Percentiles rank a stretch among this genome's conserved stretches.
phyloP scores from a whole-genome alignment of 1,140 invertebrate genomes.

The Riptortus pedestris region DNA sequence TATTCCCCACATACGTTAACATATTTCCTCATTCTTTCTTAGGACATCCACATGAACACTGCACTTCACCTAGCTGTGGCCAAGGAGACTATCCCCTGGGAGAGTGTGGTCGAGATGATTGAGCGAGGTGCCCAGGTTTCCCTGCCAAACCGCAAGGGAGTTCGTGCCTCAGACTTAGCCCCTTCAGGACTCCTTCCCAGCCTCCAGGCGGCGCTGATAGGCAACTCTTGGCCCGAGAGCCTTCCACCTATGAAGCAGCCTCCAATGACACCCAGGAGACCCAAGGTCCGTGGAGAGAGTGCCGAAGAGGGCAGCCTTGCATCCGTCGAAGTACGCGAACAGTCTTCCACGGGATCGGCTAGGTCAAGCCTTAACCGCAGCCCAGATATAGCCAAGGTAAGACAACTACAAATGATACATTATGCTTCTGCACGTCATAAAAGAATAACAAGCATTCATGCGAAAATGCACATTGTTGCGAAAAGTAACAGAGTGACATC shows the following conservation, averaged over 20 bases:
- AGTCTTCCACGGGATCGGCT: slow-evolving; percentile 33
- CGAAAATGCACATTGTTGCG: no score
- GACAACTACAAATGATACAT: not conserved
- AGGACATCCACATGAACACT: slow-evolving; percentile 45
- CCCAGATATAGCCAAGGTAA: slow-evolving; percentile 30
- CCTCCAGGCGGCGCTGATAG: slow-evolving; percentile 36
- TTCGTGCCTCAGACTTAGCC: slow-evolving; percentile 40
- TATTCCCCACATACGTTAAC: no score
- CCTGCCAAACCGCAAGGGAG: slow-evolving; percentile 38
- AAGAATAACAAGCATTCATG: no score
- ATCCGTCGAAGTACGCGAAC: slow-evolving; percentile 30
- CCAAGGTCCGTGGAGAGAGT: slow-evolving; percentile 25
- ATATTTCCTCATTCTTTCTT: no score
- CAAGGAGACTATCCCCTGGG: slow-evolving; percentile 41
- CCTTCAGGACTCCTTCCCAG: slow-evolving; percentile 35
- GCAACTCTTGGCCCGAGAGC: slow-evolving; percentile 38
- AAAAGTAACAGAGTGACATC: no score
- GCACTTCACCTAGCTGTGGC: slow-evolving; percentile 46
- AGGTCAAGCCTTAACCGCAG: slow-evolving; percentile 29
- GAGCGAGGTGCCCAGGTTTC: slow-evolving; percentile 43
- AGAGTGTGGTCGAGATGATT: slow-evolving; percentile 43
- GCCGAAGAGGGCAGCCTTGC: slow-evolving; percentile 31
- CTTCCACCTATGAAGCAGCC: not conserved
- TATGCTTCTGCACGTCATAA: no score
- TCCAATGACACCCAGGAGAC: slow-evolving; percentile 25